Percentiles rank a stretch among this genome's conserved stretches.
These are phyloP conservation scores for Tethea ocularis DNA, from an alignment of 2,888 invertebrate genomes.

Conservation along the genomic window DNA sequence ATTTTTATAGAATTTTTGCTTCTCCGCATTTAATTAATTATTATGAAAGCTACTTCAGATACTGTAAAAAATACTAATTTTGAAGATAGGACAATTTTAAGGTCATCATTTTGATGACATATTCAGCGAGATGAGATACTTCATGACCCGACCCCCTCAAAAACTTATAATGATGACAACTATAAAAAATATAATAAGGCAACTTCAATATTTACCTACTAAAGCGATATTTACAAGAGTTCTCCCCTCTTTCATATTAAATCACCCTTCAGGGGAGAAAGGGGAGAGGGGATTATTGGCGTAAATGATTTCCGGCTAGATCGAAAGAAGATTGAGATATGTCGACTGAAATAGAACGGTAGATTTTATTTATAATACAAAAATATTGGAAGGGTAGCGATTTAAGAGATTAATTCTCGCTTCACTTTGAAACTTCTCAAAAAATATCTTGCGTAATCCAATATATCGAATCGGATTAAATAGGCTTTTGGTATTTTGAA, in stretches of 20 bases:
- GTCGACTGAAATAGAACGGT: slow-evolving; percentile 38
- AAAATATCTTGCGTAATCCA: neutral
- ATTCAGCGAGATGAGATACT: neutral
- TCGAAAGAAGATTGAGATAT: slow-evolving; percentile 50
- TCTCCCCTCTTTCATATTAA: slow-evolving; percentile 53
- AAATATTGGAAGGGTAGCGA: slow-evolving; percentile 19
- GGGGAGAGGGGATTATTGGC: slow-evolving; percentile 56
- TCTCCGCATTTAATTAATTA: neutral
- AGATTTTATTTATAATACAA: slow-evolving; percentile 46
- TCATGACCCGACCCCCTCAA: neutral
- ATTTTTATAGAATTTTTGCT: neutral
- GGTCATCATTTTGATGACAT: neutral
- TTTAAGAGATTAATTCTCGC: neutral
- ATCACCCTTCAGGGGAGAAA: slow-evolving; percentile 43
- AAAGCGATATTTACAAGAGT: slow-evolving; percentile 64
- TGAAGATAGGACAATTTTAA: neutral
- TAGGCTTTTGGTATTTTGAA: too few relatives aligned
- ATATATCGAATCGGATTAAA: neutral
- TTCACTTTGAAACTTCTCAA: neutral
- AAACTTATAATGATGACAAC: slow-evolving; percentile 17
- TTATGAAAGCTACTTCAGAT: neutral
- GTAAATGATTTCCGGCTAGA: slow-evolving; percentile 70
- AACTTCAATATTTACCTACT: slow-evolving; percentile 59
- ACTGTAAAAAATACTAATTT: neutral
- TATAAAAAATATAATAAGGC: slow-evolving; percentile 37